Base-by-base conservation (phyloP, 2,888 invertebrate genomes). In the Polymixis flavicincta region DNA sequence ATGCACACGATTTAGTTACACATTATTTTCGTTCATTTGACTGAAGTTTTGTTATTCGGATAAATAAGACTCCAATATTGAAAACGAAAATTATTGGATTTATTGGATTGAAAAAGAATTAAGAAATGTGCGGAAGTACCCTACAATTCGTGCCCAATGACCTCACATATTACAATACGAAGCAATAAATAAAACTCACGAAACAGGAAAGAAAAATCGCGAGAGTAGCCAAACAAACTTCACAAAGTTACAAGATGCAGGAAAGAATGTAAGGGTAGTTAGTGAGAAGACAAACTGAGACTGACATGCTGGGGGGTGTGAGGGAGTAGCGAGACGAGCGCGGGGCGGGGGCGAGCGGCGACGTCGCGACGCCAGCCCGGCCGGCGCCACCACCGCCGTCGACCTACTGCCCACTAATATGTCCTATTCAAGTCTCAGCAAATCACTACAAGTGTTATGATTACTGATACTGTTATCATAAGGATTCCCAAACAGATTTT, bases 331-430 rank as follows among this genome's bases (percentile, higher is more conserved):
- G 85, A 85, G 78, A 85, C 84, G 82, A 75, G 74, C 77, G 83
- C 81, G 74, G 84, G 86, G 85, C 88, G 74, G 90, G 85, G 88
- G 78, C 74, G 72, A 83, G 59, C 87, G 90, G 93, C 95, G 95
- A 93, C 96, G 95, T 92, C 96, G 93, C 94, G 96, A 94, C 96
- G 96, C 96, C 96, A 96, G 95, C 90, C 95, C 88, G 94, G 88
- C 93, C 90, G 96, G 95, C 95, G 96, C 95, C 96, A 73, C 71
- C 71, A 73, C 71, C 63, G 89, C 78, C 86, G 76, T 68, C 91
- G 90, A 89, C 93, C 89, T 88, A 89, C 91, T 88, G 86, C 80
- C 89, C 88, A 85, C 90, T 88, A 87, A 88, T 89, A 80, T 82
- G 69, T 71, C 82, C 86, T 89, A 89, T 89, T 89, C 89, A 90